Evolutionary conservation across 2,113 vertebrate genomes (phyloP).

Genomic region (Phyllopteryx taeniolatus): DNA sequence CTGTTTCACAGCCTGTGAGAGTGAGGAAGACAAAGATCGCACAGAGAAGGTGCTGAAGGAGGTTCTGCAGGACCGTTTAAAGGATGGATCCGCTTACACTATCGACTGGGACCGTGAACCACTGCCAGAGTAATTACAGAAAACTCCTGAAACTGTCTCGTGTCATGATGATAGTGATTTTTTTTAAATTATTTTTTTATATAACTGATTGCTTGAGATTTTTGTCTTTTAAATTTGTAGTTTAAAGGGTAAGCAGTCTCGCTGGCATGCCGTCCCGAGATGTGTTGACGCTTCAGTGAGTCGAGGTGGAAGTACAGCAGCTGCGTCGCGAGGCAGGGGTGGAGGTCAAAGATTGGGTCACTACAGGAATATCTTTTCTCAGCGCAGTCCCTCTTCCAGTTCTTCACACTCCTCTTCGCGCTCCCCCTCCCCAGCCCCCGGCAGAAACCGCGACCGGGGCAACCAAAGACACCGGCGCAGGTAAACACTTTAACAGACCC

Average conservation of each 20-base stretch:
- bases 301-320: slow-evolving; percentile 63
- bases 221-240: slow-evolving; percentile 40
- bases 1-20: slow-evolving; percentile 89
- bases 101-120: slow-evolving; percentile 89
- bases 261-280: slow-evolving; percentile 80
- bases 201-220: not conserved
- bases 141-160: not conserved
- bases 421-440: slow-evolving; percentile 82
- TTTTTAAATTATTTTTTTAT: not conserved
- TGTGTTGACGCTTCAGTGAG: slow-evolving; percentile 52
- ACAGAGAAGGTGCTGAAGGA: slow-evolving; percentile 90
- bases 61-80: slow-evolving; percentile 83
- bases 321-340: slow-evolving; percentile 58
- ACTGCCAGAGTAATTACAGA: slow-evolving; percentile 76
- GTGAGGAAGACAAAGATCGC: slow-evolving; percentile 88
- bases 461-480: slow-evolving; percentile 68
- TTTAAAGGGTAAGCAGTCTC: slow-evolving; percentile 78
- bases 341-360: slow-evolving; percentile 78
- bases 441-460: slow-evolving; percentile 76
- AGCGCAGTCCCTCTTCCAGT: slow-evolving; percentile 84
- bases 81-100: slow-evolving; percentile 90
- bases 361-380: slow-evolving; percentile 87
- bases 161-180: not conserved
- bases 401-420: slow-evolving; percentile 82
- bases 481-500: slow-evolving; percentile 11